phyloP scores from a whole-genome alignment of 2,888 invertebrate genomes.

The Cryptophagus acutangulus region DNA sequence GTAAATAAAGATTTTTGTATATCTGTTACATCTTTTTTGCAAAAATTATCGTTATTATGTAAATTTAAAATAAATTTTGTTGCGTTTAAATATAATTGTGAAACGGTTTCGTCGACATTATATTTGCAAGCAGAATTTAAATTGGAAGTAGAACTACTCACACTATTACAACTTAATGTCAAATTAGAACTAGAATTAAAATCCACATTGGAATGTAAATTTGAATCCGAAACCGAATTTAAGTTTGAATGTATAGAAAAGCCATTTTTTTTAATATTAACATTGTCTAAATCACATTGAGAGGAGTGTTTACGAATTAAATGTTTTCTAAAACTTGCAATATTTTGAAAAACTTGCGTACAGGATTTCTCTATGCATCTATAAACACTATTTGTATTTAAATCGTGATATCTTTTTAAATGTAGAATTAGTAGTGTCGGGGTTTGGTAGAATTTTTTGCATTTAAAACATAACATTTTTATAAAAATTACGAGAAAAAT shows the following conservation, averaged over 20 bases:
- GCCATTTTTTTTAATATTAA: not conserved
- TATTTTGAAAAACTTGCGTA: slow-evolving; percentile 11
- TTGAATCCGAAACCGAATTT: not conserved
- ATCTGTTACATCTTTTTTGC: slow-evolving; percentile 10
- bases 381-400: slow-evolving; percentile 1
- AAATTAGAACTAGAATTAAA: slow-evolving; percentile 1
- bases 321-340: slow-evolving; percentile 9
- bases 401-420: not conserved
- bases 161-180: not conserved
- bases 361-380: slow-evolving; percentile 4
- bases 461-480: slow-evolving; percentile 1
- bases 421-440: slow-evolving; percentile 1
- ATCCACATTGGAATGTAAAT: slow-evolving; percentile 1
- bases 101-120: slow-evolving; percentile 1
- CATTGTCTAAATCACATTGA: slow-evolving; percentile 1
- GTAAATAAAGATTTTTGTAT: slow-evolving; percentile 8
- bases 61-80: slow-evolving; percentile 7
- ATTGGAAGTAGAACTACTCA: not conserved
- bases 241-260: not conserved
- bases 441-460: slow-evolving; percentile 1
- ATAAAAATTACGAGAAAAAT: too few relatives aligned
- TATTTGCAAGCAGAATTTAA: not conserved
- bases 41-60: slow-evolving; percentile 12
- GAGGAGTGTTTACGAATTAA: slow-evolving; percentile 8
- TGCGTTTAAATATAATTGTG: slow-evolving; percentile 2